phyloP scores from a whole-genome alignment of 2,113 vertebrate species.

The Toxotes chatareus region DNA sequence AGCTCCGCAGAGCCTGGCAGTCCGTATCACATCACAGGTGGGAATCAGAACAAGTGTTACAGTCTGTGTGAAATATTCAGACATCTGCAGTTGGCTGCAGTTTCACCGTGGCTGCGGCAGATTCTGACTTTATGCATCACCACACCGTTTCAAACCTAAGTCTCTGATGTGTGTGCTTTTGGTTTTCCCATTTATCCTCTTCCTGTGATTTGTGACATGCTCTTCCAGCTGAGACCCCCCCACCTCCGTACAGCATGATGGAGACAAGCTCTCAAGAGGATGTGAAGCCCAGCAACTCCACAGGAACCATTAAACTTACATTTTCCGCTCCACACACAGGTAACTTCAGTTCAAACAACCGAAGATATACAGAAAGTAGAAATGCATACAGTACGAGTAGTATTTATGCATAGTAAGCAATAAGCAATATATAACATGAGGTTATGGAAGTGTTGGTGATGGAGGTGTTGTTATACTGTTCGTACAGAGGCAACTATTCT shows the following conservation, averaged over 20 bases:
- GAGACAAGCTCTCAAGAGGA: slow-evolving; percentile 86
- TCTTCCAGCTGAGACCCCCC: slow-evolving; percentile 88
- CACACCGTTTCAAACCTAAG: background rate
- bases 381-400: background rate
- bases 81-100: background rate
- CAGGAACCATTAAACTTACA: slow-evolving; percentile 85
- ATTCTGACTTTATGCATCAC: background rate
- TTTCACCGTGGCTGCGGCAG: background rate
- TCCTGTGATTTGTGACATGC: background rate
- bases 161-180: background rate
- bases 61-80: background rate
- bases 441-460: no score
- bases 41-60: background rate
- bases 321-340: slow-evolving; percentile 89
- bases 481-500: background rate
- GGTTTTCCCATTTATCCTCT: background rate
- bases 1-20: slow-evolving; percentile 90
- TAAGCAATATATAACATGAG: no score
- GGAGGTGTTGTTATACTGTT: no score
- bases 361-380: background rate
- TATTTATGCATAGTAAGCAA: background rate
- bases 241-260: slow-evolving; percentile 89
- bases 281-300: slow-evolving; percentile 84
- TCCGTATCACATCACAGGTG: slow-evolving; percentile 92
- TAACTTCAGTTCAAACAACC: slow-evolving; percentile 46